Percentiles rank a stretch among this genome's conserved stretches.
These are phyloP conservation scores for Uromys caudimaculatus DNA, from an alignment of 2,797 vertebrate genomes.

Conservation along the genomic window DNA sequence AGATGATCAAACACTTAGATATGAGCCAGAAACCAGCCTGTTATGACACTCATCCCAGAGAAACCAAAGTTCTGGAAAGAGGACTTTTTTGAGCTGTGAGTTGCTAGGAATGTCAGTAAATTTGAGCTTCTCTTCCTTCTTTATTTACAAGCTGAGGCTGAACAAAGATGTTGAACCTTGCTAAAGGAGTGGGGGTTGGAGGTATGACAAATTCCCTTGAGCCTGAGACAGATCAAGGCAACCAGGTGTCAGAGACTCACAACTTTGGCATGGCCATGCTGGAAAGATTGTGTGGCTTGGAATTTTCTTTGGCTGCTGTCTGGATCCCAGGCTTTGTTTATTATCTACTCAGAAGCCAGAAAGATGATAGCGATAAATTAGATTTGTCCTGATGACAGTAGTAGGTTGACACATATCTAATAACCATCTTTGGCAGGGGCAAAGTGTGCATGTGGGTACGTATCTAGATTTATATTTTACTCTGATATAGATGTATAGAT, in stretches of 20 bases:
- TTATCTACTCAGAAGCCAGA: conserved; percentile 82
- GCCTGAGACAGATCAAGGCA: neutral
- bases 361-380: conserved; percentile 82
- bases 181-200: no score
- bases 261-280: conserved; percentile 85
- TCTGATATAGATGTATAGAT: neutral
- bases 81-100: neutral
- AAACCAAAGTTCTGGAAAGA: conserved; percentile 61
- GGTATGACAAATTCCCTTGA: neutral
- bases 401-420: neutral
- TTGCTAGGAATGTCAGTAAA: neutral
- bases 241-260: neutral
- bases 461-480: neutral
- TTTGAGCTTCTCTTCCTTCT: neutral
- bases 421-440: neutral
- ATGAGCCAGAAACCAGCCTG: conserved; percentile 47
- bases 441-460: neutral
- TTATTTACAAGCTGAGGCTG: conserved; percentile 19
- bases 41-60: conserved; percentile 57
- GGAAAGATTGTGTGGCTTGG: conserved; percentile 82
- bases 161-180: neutral
- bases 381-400: conserved; percentile 70
- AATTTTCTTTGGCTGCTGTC: conserved; percentile 68
- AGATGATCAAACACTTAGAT: conserved; percentile 68
- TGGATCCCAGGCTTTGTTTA: conserved; percentile 82